Percentiles rank a stretch among this genome's conserved stretches.
Conservation (phyloP, 2,113 vertebrate genomes). For the Zosterops japonicus region DNA sequence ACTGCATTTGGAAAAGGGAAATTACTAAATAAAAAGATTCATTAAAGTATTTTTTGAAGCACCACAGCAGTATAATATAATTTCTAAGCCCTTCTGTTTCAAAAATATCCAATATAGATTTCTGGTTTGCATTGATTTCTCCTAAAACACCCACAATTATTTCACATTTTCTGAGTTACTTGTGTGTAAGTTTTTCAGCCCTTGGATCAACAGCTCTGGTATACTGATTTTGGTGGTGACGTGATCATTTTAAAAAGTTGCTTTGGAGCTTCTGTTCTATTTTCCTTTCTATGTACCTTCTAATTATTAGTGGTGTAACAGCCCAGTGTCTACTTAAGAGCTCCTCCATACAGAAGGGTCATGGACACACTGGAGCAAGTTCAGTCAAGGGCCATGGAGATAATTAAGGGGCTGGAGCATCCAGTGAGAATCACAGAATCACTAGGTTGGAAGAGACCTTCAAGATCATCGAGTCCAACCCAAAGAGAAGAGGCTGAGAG, state of each 20-base stretch:
- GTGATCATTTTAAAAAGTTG: not conserved
- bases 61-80: not conserved
- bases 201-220: not conserved
- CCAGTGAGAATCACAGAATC: not conserved
- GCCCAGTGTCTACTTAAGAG: not conserved
- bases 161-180: not conserved
- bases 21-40: not conserved
- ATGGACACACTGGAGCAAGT: not conserved
- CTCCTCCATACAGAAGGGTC: not conserved
- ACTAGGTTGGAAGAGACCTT: not conserved
- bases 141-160: not conserved
- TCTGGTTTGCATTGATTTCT: not conserved
- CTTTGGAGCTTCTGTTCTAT: not conserved
- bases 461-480: not conserved
- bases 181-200: not conserved
- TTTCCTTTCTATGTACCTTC: not conserved
- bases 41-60: not conserved
- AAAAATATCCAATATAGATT: not conserved
- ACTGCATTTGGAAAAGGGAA: not conserved
- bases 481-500: not conserved
- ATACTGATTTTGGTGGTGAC: not conserved
- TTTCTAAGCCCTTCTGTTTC: not conserved
- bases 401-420: not conserved
- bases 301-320: not conserved
- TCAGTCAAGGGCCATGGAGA: not conserved